phyloP scores from a whole-genome alignment of 30 jellyfish, hydroid and myxozoan species.

The Cassiopea xamachana region DNA sequence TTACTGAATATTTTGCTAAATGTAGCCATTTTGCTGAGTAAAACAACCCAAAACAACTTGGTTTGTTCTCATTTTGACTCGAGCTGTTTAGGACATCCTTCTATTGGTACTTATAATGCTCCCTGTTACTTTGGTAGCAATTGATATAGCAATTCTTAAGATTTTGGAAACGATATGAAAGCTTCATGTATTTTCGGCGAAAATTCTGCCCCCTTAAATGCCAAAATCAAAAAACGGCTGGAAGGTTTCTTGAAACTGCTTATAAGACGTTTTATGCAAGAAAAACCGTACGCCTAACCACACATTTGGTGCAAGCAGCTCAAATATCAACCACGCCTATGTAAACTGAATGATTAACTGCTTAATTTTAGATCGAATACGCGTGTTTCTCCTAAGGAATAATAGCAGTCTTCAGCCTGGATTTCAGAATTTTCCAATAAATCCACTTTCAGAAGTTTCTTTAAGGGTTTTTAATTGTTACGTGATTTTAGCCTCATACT shows the following conservation, averaged over 20 bases:
- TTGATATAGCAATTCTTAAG: background rate
- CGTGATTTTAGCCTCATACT: too few species aligned
- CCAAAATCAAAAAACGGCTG: background rate
- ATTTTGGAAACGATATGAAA: background rate
- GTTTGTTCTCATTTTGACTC: background rate
- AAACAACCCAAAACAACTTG: background rate
- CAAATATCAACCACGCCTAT: too few species aligned
- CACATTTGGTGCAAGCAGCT: too few species aligned
- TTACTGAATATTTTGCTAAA: background rate
- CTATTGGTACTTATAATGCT: background rate
- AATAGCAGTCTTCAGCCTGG: too few species aligned
- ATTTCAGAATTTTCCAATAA: too few species aligned
- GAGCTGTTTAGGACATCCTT: background rate
- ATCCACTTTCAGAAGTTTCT: too few species aligned
- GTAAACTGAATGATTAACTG: too few species aligned
- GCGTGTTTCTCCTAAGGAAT: too few species aligned
- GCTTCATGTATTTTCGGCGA: background rate
- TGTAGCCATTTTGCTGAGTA: background rate
- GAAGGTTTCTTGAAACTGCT: background rate
- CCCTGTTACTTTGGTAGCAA: background rate
- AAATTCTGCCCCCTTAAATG: background rate
- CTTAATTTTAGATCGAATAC: too few species aligned
- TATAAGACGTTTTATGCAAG: too few species aligned
- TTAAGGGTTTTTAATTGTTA: too few species aligned
- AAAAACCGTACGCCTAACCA: too few species aligned